Evolutionary conservation across 2,888 invertebrate species (phyloP), one percentile per base, ranked within the genome.

Genomic region (Sesamia inferens): DNA sequence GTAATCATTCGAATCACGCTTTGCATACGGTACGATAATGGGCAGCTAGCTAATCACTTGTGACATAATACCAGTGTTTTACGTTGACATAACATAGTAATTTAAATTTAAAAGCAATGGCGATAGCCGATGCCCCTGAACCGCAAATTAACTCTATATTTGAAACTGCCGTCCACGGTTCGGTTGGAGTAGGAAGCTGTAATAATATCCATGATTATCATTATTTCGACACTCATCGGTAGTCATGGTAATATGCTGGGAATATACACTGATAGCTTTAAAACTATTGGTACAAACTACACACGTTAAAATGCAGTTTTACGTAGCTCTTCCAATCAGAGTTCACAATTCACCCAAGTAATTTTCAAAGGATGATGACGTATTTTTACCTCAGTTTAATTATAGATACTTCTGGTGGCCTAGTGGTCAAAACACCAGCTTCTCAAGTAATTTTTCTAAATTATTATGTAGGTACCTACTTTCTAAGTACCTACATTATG

Each of bases 171-270:
- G 74, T 74, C 74, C 73, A 75, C 80, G 59, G 63, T 76, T 73
- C 61, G 31, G 44, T 70, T 61, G 71, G 66, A 74, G 63, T 47
- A 72, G 67, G 70, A 66, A 72, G 57, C 65, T 69, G 58, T 75
- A 82, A 75, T 86, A 83, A 86, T 83, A 83, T 73, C 63, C 63
- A 78, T 82, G 63, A 79, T 86, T 80, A 79, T 83, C 78, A 83
- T 85, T 82, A 86, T 83, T 79, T 74, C 68, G 82, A 73, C 76
- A 64, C 77, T 74, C 79, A 68, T 83, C 79, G 85, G 74, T 79
- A 71, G 65, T 70, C 71, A 57, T 55, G 61, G 63, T 84, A 86
- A 84, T 76, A 11, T 61, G 66, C 66, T 71, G 68, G 64, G 61
- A 74, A 74, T 79, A 61, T 67, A 70, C 24, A 22, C 16, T 39